Percentiles rank a stretch among this genome's conserved stretches.
Conservation (phyloP, 2,113 vertebrate genomes). For the Rhineura floridana region DNA sequence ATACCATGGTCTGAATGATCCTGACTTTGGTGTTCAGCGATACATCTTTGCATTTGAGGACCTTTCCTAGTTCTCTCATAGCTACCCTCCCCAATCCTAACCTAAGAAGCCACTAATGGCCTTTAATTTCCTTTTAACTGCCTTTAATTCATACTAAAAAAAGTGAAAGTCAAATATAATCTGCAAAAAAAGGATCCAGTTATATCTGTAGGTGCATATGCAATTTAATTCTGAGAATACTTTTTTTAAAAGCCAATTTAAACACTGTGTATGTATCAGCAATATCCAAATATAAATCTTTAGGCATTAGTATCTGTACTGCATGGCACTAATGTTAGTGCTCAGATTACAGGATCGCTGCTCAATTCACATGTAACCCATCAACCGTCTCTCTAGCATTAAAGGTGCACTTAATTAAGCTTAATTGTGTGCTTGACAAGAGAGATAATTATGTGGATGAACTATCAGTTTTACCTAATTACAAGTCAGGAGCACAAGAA, state of each 20-base stretch:
- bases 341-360: background rate
- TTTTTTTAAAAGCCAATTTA: background rate
- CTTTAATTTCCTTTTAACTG: background rate
- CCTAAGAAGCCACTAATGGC: too few relatives aligned
- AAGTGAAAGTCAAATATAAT: background rate
- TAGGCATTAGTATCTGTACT: background rate
- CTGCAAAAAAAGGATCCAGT: background rate
- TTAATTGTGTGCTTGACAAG: constrained; percentile 32
- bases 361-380: background rate
- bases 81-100: too few relatives aligned
- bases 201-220: background rate
- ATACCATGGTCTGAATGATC: too few relatives aligned
- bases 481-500: background rate
- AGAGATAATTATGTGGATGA: constrained; percentile 18
- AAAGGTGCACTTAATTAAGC: constrained; percentile 33
- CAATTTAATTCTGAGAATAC: background rate
- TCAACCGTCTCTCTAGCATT: background rate
- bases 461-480: constrained; percentile 3
- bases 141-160: background rate
- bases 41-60: too few relatives aligned
- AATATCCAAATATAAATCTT: background rate
- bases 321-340: background rate
- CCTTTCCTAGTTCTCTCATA: too few relatives aligned
- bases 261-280: background rate
- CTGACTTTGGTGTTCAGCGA: too few relatives aligned